Percentiles rank a stretch among this genome's conserved stretches.
These are phyloP conservation scores for Philopedon plagiatum DNA, from an alignment of 2,888 invertebrate genomes.

Conservation along the genomic window DNA sequence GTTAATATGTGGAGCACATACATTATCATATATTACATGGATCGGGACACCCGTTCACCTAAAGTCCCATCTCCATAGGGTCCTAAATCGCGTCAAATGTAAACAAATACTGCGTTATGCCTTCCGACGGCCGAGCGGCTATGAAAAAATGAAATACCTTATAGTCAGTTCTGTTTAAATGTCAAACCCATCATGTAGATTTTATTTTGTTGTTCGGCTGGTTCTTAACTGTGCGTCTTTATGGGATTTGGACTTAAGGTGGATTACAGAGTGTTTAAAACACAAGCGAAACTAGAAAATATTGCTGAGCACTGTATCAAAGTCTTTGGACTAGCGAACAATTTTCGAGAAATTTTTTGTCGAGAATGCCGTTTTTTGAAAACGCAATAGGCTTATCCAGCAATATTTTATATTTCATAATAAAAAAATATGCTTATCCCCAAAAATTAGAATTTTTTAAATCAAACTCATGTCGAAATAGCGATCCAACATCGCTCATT, in stretches of 20 bases:
- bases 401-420: too few species aligned
- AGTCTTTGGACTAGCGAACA: too few species aligned
- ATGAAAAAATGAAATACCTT: constrained; percentile 57
- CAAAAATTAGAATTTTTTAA: too few species aligned
- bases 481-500: too few species aligned
- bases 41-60: constrained; percentile 54
- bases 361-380: too few species aligned
- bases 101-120: constrained; percentile 56
- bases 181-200: constrained; percentile 65
- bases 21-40: constrained; percentile 67
- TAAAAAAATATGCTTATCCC: too few species aligned
- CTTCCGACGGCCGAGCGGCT: constrained; percentile 36
- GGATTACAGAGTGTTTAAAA: constrained; percentile 38
- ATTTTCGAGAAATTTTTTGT: too few species aligned
- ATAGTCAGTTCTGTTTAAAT: constrained; percentile 60
- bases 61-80: constrained; percentile 56
- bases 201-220: constrained; percentile 62
- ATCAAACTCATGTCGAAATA: too few species aligned
- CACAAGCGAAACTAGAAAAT: too few species aligned
- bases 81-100: constrained; percentile 52
- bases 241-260: constrained; percentile 37
- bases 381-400: too few species aligned
- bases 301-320: too few species aligned
- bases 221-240: constrained; percentile 53
- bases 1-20: constrained; percentile 68